Evolutionary conservation across 2,113 vertebrate species (phyloP).

Genomic region (Takifugu flavidus): DNA sequence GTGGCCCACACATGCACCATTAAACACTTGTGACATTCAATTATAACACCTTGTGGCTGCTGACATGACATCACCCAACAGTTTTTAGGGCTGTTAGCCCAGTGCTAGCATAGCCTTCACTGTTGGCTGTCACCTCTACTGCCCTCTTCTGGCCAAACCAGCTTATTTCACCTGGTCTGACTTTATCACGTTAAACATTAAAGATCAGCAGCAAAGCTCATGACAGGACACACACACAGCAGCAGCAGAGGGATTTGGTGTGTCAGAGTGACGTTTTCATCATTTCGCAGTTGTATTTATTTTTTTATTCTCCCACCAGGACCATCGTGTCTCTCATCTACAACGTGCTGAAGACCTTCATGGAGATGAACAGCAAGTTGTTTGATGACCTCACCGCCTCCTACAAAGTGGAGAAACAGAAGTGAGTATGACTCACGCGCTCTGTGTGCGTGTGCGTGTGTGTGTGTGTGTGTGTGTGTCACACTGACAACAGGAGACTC

Average conservation of each 20-base stretch:
- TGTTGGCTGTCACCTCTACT: too few relatives aligned
- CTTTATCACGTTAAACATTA: too few relatives aligned
- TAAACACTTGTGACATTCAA: not conserved
- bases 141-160: too few relatives aligned
- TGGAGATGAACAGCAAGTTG: slow-evolving; percentile 93
- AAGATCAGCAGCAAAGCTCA: not conserved
- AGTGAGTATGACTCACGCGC: slow-evolving; percentile 77
- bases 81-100: too few relatives aligned
- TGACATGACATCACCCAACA: too few relatives aligned
- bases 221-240: not conserved
- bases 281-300: not conserved
- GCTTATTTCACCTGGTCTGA: too few relatives aligned
- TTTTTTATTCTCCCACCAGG: slow-evolving; percentile 55
- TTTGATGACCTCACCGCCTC: slow-evolving; percentile 92
- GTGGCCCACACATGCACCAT: slow-evolving; percentile 42
- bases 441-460: slow-evolving; percentile 20
- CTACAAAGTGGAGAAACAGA: slow-evolving; percentile 93
- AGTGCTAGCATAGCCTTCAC: too few relatives aligned
- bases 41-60: too few relatives aligned
- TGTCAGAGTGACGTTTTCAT: not conserved
- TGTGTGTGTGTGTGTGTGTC: slow-evolving; percentile 21
- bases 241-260: too few relatives aligned
- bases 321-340: slow-evolving; percentile 93
- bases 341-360: slow-evolving; percentile 93
- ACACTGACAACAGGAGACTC: slow-evolving; percentile 32